Conservation (phyloP, 1,140 invertebrate genomes). For the Protaetia brevitarsis region DNA sequence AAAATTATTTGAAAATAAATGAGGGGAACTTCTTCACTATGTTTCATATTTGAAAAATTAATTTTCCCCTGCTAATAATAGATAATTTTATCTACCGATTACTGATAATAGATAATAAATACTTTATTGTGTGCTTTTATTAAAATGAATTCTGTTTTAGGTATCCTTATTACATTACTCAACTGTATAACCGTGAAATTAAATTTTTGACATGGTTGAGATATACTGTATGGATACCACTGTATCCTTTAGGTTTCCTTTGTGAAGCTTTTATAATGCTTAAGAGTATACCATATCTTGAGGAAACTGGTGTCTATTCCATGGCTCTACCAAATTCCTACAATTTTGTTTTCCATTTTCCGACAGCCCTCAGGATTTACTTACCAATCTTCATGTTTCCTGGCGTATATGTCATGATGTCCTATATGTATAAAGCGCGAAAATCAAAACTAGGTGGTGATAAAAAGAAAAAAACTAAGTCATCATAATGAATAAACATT, state of each 20-base stretch:
- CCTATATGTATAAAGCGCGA: constrained; percentile 71
- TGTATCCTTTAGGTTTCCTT: constrained; percentile 86
- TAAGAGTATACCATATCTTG: constrained; percentile 83
- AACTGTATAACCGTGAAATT: constrained; percentile 72
- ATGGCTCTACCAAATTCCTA: constrained; percentile 76
- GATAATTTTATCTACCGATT: too few relatives aligned
- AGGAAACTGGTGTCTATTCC: constrained; percentile 76
- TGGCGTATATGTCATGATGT: constrained; percentile 71
- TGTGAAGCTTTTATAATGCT: constrained; percentile 81
- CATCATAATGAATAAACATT: too few relatives aligned
- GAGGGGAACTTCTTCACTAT: too few relatives aligned
- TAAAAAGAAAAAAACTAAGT: constrained; percentile 34
- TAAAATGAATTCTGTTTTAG: constrained; percentile 55
- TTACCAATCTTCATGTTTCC: constrained; percentile 73
- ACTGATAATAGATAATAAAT: too few relatives aligned
- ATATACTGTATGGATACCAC: constrained; percentile 88
- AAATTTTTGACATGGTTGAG: constrained; percentile 85
- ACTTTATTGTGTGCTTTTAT: too few relatives aligned
- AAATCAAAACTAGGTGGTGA: constrained; percentile 57
- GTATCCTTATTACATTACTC: constrained; percentile 88
- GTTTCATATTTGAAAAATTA: too few relatives aligned
- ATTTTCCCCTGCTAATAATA: too few relatives aligned
- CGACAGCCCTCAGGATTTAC: constrained; percentile 74
- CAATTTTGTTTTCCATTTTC: constrained; percentile 87
- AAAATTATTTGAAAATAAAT: too few relatives aligned